Evolutionary conservation across 2,797 vertebrate genomes (phyloP).

Genomic region (Pogonophryne albipinna): DNA sequence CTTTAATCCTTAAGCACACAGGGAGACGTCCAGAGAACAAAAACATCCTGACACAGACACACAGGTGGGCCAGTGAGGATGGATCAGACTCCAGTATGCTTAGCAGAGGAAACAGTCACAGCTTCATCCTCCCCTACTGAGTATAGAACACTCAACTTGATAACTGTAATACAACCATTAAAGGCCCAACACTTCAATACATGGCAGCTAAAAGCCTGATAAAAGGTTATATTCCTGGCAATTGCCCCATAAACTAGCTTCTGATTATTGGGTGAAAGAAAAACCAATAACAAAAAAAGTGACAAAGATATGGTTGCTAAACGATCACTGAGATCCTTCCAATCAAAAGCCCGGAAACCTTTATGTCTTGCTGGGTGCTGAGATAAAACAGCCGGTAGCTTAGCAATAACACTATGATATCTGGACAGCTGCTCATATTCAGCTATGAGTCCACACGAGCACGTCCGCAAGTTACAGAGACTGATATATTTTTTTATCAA

Average conservation of each 20-base stretch:
- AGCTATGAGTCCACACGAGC: not conserved
- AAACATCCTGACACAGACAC: constrained; percentile 8
- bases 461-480: not conserved
- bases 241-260: not conserved
- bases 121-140: not conserved
- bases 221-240: not conserved
- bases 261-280: not conserved
- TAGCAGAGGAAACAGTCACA: not conserved
- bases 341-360: constrained; percentile 21
- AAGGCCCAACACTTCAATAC: constrained; percentile 6
- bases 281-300: not conserved
- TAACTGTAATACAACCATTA: not conserved
- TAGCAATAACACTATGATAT: constrained; percentile 9
- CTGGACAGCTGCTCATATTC: not conserved
- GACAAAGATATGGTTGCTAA: not conserved
- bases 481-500: no score
- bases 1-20: constrained; percentile 1
- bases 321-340: not conserved
- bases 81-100: not conserved
- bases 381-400: not conserved
- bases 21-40: constrained; percentile 22
- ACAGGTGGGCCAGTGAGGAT: not conserved
- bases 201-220: not conserved
- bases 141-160: not conserved
- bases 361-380: not conserved